phyloP scores from a whole-genome alignment of 2,113 vertebrate genomes.

The Climacteris rufus region DNA sequence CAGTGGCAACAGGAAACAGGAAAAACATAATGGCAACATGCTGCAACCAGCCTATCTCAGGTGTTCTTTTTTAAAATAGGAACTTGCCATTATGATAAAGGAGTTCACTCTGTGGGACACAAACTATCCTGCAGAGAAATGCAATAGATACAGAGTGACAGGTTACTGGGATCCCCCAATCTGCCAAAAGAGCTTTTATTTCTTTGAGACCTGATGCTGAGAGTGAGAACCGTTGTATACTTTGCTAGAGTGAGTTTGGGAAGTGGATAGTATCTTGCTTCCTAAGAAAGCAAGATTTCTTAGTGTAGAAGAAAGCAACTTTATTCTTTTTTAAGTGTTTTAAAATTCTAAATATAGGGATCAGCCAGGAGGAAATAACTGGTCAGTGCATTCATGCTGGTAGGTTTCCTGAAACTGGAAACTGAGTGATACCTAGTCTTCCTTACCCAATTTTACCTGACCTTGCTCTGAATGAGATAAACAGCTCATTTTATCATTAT shows the following conservation, averaged over 20 bases:
- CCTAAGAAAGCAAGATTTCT: not conserved
- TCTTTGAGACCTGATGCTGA: not conserved
- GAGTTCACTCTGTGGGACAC: not conserved
- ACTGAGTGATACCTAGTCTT: not conserved
- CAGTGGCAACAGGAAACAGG: not conserved
- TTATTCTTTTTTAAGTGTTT: not conserved
- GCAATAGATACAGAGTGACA: not conserved
- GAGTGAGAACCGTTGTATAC: not conserved
- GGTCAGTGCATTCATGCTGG: not conserved
- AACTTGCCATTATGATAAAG: not conserved
- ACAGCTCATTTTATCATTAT: not conserved
- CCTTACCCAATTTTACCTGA: not conserved
- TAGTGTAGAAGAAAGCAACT: not conserved
- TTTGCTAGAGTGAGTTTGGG: not conserved
- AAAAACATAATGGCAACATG: not conserved
- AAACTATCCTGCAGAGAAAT: not conserved
- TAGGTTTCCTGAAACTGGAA: not conserved
- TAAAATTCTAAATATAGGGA: not conserved
- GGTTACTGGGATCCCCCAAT: not conserved
- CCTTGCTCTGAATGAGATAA: not conserved
- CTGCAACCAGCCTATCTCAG: not conserved
- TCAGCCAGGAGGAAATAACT: not conserved
- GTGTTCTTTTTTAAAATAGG: constrained; percentile 20
- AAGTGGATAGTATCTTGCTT: not conserved
- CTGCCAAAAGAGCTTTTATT: not conserved